Conservation (phyloP, 2,113 vertebrate species). For the Chaetops frenatus region DNA sequence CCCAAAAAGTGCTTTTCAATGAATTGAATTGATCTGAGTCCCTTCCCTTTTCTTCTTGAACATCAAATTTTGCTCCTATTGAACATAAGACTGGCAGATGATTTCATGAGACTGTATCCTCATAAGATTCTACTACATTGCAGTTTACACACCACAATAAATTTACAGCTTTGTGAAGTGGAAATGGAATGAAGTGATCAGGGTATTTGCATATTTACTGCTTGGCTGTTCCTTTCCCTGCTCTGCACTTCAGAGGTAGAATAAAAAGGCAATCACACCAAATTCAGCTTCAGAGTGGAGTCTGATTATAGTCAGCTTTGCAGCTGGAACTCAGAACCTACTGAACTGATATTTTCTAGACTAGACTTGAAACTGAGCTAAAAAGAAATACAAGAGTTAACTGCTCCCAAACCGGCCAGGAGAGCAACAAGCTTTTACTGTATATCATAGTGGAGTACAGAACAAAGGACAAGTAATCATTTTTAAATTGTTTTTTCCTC, state of each 20-base stretch:
- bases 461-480: neutral
- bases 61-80: neutral
- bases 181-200: neutral
- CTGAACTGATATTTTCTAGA: neutral
- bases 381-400: neutral
- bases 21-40: neutral
- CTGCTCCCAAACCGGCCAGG: neutral
- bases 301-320: neutral
- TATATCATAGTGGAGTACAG: neutral
- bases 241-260: neutral
- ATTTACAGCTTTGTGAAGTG: neutral
- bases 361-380: neutral
- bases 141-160: neutral
- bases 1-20: neutral
- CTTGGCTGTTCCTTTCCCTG: neutral
- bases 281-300: neutral
- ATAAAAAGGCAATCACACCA: neutral
- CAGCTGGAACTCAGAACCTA: neutral
- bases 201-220: neutral
- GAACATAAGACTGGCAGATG: neutral
- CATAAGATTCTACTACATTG: neutral
- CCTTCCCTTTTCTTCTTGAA: neutral
- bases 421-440: neutral
- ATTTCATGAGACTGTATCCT: neutral
- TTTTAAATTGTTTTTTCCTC: neutral